phyloP scores from a whole-genome alignment of 1,140 invertebrate species.

The Drosophila malerkotliana region DNA sequence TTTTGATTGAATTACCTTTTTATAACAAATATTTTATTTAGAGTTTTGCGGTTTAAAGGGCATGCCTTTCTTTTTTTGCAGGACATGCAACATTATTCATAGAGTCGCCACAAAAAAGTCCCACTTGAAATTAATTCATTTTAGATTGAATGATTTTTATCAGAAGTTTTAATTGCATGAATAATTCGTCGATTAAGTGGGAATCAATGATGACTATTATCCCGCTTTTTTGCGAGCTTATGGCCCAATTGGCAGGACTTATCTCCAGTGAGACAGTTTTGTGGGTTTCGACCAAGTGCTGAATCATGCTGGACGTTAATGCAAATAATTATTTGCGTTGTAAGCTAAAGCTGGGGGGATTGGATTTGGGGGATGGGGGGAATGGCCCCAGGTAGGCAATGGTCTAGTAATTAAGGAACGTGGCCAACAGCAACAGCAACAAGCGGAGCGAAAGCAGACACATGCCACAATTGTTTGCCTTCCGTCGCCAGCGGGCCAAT shows the following conservation, averaged over 20 bases:
- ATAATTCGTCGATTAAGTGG: constrained; percentile 18
- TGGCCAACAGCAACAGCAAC: constrained; percentile 40
- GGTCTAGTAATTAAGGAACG: constrained; percentile 53
- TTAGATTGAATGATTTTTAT: not conserved
- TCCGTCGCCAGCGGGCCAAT: constrained; percentile 26
- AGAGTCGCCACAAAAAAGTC: not conserved
- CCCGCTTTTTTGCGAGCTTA: not conserved
- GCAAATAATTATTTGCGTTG: constrained; percentile 52
- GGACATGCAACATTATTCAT: too few relatives aligned
- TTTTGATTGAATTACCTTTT: constrained; percentile 16
- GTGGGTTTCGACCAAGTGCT: constrained; percentile 32
- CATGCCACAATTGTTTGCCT: constrained; percentile 60
- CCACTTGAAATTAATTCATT: not conserved
- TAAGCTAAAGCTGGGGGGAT: not conserved
- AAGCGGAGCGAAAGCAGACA: constrained; percentile 20
- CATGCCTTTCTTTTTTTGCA: not conserved
- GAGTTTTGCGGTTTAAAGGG: constrained; percentile 18
- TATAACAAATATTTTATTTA: constrained; percentile 8
- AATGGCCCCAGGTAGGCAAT: constrained; percentile 28
- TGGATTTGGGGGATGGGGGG: not conserved
- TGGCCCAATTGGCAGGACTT: not conserved
- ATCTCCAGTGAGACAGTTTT: constrained; percentile 18
- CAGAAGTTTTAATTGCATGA: not conserved
- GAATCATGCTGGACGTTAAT: constrained; percentile 54
- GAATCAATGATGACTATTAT: not conserved